Base-by-base conservation (phyloP, 2,888 invertebrate species). In the Latrodectus hesperus region DNA sequence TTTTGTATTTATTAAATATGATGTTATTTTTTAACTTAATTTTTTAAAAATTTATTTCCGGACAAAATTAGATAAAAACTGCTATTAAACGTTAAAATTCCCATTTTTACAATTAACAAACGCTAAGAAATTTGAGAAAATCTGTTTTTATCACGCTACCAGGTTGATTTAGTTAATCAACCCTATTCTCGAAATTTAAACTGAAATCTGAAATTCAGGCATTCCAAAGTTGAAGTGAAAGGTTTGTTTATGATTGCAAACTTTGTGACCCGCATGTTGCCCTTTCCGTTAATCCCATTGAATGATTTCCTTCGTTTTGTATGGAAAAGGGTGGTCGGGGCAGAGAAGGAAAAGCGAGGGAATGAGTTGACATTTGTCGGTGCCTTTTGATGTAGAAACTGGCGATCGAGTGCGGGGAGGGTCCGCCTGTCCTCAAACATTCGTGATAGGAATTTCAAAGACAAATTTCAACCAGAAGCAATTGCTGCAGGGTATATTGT, bases 331-430 rank as follows among this genome's bases (percentile, higher is more conserved):
- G 73, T 17, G 16, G 53, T 49, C 22, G 17, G 79, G 14, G 52
- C 10, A 71, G 55, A 60, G 71, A 55, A 38, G 55, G 10, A 17
- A 14, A n/a, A 52, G 17, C 51, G 51, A 53, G 49, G 10, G 38
- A 38, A 38, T 38, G 38, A 38, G 38, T 38, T 38, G 38, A 38
- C 38, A 38, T 38, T 38, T 38, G 60, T 26, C 82, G 82, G 71
- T 83, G 84, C 60, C 77, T 67, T 84, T 84, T 84, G 84, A 84
- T 72, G 84, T 84, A 84, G 84, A 84, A 84, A 84, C 73, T 65
- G 71, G 38, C 38, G 38, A 38, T 38, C 38, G 38, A 38, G 38
- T 38, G 38, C 6, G 38, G 70, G 75, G 72, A 55, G 73, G 64
- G 60, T 52, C 51, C 49, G 38, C 71, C 70, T 51, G 75, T 76